Evolutionary conservation across 2,888 invertebrate genomes (phyloP), one percentile per base, ranked within the genome.

Genomic region (Lasioglossum lativentre): DNA sequence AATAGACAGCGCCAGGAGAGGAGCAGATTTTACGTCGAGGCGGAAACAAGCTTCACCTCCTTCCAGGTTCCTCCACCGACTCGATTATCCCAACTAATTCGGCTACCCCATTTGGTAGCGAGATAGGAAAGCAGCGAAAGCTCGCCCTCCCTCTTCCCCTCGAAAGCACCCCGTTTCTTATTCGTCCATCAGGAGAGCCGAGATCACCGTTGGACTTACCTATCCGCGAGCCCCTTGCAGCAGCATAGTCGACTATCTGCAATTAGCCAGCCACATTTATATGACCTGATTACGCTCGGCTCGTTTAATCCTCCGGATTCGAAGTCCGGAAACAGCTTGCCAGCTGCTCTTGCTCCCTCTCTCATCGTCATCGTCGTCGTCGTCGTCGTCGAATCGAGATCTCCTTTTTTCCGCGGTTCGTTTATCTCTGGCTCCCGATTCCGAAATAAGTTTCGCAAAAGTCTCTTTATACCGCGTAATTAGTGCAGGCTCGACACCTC

Each of bases 221-320:
- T 89, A 83, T 78, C 85, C 16, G 38, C 56, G 56, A 77, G 12
- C 34, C 78, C 71, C 82, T 89, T 86, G 59, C 85, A 38, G 47
- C 63, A 80, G 81, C 83, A 81, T 73, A 85, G 82, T 86, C 75
- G 81, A 78, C 92, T 90, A 90, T 91, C 91, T 90, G 82, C 90
- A 91, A 90, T 92, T 91, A 92, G 89, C 90, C 90, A 87, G 88
- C 86, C 87, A 92, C 92, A 92, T 93, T 93, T 92, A 88, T 93
- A 92, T 88, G 90, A 92, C 88, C 90, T 88, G 91, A 93, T 93
- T 93, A 92, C 91, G 85, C 85, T 85, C 42, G 82, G 87, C 80
- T 88, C 70, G 71, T 89, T 90, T 86, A 89, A 85, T 89, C 86
- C 83, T 63, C 0, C 45, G 59, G 52, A 78, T 38, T 73, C 73